Base-by-base conservation (phyloP, 92 coral and sea anemone genomes). In the Pocillopora meandrina region DNA sequence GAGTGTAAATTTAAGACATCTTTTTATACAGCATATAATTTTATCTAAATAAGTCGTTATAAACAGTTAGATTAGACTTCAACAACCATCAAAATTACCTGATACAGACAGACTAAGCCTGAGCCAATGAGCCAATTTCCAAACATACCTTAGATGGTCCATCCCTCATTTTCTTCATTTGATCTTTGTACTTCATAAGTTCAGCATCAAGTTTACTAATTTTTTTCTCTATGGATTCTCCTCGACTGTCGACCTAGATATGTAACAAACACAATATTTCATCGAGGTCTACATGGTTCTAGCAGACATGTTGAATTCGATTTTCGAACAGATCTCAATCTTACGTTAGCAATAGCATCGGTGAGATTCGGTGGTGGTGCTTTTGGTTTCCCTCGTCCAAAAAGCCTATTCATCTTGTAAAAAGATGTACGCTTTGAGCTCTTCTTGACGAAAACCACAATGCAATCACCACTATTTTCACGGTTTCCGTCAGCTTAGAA, bases 151-250 rank as follows among this genome's bases (percentile, higher is more conserved):
- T 97, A 61, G 99, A 97, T 21, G 99, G 95, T 16, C 99, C 99
- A 35, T 97, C 99, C 78, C 99, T 89, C 99, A 97, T 97, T 85
- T 97, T 97, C 88, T 97, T 97, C 99, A 97, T 97, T 84, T 97
- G 99, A 52, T 97, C 99, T 70, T 97, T 97, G 81, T 97, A 97
- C 71, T 97, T 97, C 85, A 92, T 61, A 35, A 97, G 88, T 61
- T 97, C 99, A 71, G 93, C 93, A 83, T 97, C 99, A 69, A 97
- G 93, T 70, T 97, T 97, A 36, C 94, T 85, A 19, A 97, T 89
- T 80, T 97, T 97, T 83, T 97, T 97, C 71, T 97, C 99, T 42
- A 97, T 92, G 12, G 99, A 97, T 60, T 97, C 99, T 15, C 97
- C 98, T 72, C 99, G 91, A 85, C 98, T 97, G 82, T 97, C 99